Evolutionary conservation across 2,888 invertebrate species (phyloP), one percentile per base, ranked within the genome.

Genomic region (Subacronicta megacephala): DNA sequence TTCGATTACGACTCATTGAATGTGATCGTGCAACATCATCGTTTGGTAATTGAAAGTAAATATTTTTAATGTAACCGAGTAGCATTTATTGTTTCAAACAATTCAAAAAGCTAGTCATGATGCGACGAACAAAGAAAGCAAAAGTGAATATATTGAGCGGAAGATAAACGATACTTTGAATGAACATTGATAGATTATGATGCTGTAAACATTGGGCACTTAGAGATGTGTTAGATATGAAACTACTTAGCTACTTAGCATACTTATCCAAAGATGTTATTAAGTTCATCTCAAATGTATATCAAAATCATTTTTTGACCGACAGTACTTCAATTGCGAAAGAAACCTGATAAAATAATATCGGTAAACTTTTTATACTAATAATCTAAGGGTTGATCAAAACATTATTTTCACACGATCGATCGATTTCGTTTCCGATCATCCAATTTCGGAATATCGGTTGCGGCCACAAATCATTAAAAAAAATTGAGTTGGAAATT

Each of bases 381-480:
- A 72, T 29, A n/a, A 33, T 71, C 56, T 72, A 71, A 81, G 75
- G 80, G 77, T 75, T 69, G 65, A 78, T 78, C 71, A 66, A 72
- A 74, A 85, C 81, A 88, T 88, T 81, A 88, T 87, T 87, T 92
- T 94, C 93, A 92, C 93, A 93, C 91, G 92, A 83, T 82, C 80
- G 68, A 68, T 80, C 81, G 82, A 81, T 84, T 87, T 84, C 74
- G 83, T 87, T 88, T 89, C 83, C 83, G 90, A 91, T 91, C 89
- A 77, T 84, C 92, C 92, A 93, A 93, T 93, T 93, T 93, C 63
- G 75, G 73, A 78, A 84, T 89, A 92, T 92, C 90, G 90, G 85
- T 87, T 90, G 91, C 87, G 83, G 88, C 91, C 78, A 90, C 90
- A 88, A 90, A 92, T 92, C 90, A 91, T 90, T 88, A 90, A 92